Evolutionary conservation across 2,888 invertebrate species (phyloP).

Genomic region (Ernsta delagoae): DNA sequence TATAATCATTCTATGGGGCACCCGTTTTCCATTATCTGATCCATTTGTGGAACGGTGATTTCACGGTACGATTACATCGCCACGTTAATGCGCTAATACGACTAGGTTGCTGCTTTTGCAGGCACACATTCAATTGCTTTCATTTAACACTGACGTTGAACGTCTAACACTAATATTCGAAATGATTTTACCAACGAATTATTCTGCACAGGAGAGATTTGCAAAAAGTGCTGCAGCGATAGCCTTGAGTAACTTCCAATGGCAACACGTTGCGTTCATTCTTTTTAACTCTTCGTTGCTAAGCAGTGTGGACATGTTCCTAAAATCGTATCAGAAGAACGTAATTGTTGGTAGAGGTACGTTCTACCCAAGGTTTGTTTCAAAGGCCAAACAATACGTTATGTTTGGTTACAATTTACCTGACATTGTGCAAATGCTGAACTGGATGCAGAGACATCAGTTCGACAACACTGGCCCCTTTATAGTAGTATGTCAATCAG

Average conservation of each 20-base stretch:
- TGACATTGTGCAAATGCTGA: conserved; percentile 52
- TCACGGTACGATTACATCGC: conserved; percentile 38
- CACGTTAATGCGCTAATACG: background rate
- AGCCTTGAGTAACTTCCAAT: conserved; percentile 63
- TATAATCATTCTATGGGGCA: conserved; percentile 38
- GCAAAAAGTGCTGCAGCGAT: conserved; percentile 59
- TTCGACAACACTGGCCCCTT: conserved; percentile 67
- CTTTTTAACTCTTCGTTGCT: conserved; percentile 59
- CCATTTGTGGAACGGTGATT: conserved; percentile 45
- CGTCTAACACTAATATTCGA: conserved; percentile 19
- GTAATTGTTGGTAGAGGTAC: conserved; percentile 54
- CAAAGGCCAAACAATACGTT: conserved; percentile 56
- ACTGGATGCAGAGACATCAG: conserved; percentile 52
- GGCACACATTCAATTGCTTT: conserved; percentile 40
- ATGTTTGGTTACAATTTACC: conserved; percentile 55
- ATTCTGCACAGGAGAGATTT: conserved; percentile 39
- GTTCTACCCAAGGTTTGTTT: conserved; percentile 47
- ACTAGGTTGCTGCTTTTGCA: conserved; percentile 24
- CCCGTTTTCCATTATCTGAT: conserved; percentile 38
- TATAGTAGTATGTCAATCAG: conserved; percentile 64
- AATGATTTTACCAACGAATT: conserved; percentile 29
- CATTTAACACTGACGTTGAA: conserved; percentile 40
- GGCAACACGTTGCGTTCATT: conserved; percentile 62
- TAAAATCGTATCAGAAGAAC: conserved; percentile 55
- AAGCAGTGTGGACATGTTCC: conserved; percentile 57